phyloP scores from a whole-genome alignment of 1,140 invertebrate genomes.

The Temnothorax longispinosus region DNA sequence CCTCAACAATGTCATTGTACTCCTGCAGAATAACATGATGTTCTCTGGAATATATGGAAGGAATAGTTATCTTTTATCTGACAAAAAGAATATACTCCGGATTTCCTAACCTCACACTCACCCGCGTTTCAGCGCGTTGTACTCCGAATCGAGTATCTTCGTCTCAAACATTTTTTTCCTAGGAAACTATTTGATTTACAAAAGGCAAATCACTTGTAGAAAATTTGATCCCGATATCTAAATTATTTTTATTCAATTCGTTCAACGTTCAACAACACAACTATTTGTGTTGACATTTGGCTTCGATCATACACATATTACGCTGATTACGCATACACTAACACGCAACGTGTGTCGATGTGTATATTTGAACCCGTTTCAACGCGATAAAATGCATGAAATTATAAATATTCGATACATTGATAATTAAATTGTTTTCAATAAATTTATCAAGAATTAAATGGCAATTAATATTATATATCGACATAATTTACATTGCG shows the following conservation, averaged over 20 bases:
- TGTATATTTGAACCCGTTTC: too few relatives aligned
- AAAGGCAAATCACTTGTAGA: background rate
- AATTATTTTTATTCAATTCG: constrained; percentile 15
- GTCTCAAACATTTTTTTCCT: constrained; percentile 25
- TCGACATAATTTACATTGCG: too few relatives aligned
- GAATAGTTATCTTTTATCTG: background rate
- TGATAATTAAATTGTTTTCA: too few relatives aligned
- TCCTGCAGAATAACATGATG: constrained; percentile 72
- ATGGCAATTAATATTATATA: too few relatives aligned
- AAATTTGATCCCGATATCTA: background rate
- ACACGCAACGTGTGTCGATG: background rate
- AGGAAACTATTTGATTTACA: background rate
- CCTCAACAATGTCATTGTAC: constrained; percentile 72
- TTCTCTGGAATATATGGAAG: constrained; percentile 45
- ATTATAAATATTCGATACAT: too few relatives aligned
- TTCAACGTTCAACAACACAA: background rate
- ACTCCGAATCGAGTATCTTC: constrained; percentile 65
- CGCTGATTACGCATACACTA: background rate
- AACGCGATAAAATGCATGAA: too few relatives aligned
- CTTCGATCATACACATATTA: background rate
- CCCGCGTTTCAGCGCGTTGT: constrained; percentile 52
- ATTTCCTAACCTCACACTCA: constrained; percentile 73
- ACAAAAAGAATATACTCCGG: background rate
- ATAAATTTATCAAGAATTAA: too few relatives aligned
- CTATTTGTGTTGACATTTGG: background rate